Base-by-base conservation (phyloP, 2,113 vertebrate species). In the Ochotona curzoniae region DNA sequence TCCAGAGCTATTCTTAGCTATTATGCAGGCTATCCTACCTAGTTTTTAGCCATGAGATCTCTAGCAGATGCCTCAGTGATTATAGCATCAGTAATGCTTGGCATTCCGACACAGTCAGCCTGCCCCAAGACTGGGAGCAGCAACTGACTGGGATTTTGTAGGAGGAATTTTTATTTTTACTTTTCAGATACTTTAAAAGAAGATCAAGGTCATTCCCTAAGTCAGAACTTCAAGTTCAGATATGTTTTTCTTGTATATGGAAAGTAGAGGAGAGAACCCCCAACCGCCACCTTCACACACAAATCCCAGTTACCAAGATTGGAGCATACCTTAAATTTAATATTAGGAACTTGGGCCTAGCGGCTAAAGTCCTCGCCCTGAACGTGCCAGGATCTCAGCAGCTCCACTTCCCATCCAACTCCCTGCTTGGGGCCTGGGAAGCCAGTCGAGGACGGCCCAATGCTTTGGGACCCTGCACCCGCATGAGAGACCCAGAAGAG, bases 1-100 rank as follows among this genome's bases (percentile, higher is more conserved):
- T 90, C 91, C 93, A 97, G 75, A 94, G 71, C 64, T 93, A 89
- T 87, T 96, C 96, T 98, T 96, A 97, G 67, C 78, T 5, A 44
- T 90, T 70, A 81, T 95, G 74, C 51, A 95, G 91, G 70, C 69
- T 94, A 96, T 97, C 94, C 81, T 95, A 94, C 35, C 75, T 81
- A 86, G 69, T 61, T 80, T 96, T 96, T 51, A 96, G 30, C 60
- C 92, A 63, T 89, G 87, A 83, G 66, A 57, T 71, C 38, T 75
- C 87, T 90, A 81, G 93, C 91, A 96, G 89, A 96, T 64, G 26
- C 88, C 1, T 38, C 71, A 23, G 47, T 17, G 26, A 70, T 94
- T 83, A 93, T 13, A 87, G 85, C 2, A 0, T 69, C 54, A 91
- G 83, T 81, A 96, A 96, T 21, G 87, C 61, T 44, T 1, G 30